Evolutionary conservation across 2,113 vertebrate genomes (phyloP).

Genomic region (Eubucco bourcierii): DNA sequence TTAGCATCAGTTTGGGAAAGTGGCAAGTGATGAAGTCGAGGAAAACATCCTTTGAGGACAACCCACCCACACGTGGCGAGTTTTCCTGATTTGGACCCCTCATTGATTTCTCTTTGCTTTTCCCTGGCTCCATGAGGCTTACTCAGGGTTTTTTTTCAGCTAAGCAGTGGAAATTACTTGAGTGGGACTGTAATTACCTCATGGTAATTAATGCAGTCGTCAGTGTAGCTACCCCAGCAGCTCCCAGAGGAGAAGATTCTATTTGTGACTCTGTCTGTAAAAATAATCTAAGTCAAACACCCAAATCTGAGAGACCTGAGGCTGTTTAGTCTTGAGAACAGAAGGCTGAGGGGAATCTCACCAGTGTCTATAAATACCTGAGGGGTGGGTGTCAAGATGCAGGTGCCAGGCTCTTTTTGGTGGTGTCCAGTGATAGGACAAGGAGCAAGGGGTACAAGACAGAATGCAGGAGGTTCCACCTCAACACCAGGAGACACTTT

Average conservation of each 20-base stretch:
- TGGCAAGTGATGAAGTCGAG: neutral
- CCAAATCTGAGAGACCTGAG: neutral
- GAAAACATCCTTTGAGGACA: neutral
- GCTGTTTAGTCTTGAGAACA: too few relatives aligned
- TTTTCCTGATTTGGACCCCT: neutral
- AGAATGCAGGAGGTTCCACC: too few relatives aligned
- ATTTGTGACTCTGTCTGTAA: neutral
- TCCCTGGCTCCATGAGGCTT: neutral
- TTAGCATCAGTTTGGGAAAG: neutral
- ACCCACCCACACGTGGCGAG: neutral
- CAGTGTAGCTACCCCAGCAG: neutral
- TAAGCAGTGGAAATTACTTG: neutral
- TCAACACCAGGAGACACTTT: too few relatives aligned
- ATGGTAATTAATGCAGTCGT: constrained; percentile 30
- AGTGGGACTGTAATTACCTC: constrained; percentile 14
- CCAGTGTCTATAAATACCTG: too few relatives aligned
- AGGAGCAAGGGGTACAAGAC: too few relatives aligned
- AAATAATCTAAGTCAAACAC: neutral
- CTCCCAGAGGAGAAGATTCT: neutral
- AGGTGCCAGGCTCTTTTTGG: too few relatives aligned
- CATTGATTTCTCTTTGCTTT: neutral
- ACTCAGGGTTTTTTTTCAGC: neutral
- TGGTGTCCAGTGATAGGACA: too few relatives aligned
- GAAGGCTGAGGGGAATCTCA: too few relatives aligned
- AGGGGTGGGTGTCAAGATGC: too few relatives aligned